Evolutionary conservation across 1,140 invertebrate species (phyloP).

Genomic region (Brachionus koreanus): DNA sequence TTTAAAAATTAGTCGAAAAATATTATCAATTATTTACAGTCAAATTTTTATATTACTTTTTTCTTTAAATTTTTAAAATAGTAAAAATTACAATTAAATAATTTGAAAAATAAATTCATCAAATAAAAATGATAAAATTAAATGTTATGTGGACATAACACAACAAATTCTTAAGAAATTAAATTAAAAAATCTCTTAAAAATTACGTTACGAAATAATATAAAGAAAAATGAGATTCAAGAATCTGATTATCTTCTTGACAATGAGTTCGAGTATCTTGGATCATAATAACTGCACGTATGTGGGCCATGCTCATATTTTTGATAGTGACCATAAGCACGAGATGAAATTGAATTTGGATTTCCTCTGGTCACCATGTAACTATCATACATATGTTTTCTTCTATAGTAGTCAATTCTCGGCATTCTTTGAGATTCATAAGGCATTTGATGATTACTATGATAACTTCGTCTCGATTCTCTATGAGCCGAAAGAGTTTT

Average conservation of each 20-base stretch:
- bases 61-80: too few relatives aligned
- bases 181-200: too few relatives aligned
- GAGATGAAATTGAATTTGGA: background rate
- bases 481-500: background rate
- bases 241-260: background rate
- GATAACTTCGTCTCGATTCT: background rate
- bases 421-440: background rate
- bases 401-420: background rate
- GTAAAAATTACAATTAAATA: too few relatives aligned
- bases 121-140: too few relatives aligned
- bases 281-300: background rate
- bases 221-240: background rate
- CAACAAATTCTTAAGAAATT: too few relatives aligned
- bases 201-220: background rate
- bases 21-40: too few relatives aligned
- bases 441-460: background rate
- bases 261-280: slow-evolving; percentile 35
- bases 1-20: too few relatives aligned
- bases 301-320: background rate
- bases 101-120: too few relatives aligned
- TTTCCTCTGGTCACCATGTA: background rate
- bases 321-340: background rate
- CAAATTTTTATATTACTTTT: too few relatives aligned
- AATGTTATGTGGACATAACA: too few relatives aligned
- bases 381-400: background rate